Evolutionary conservation across 2,797 vertebrate species (phyloP).

Genomic region (Oceanodroma leucorhoa): DNA sequence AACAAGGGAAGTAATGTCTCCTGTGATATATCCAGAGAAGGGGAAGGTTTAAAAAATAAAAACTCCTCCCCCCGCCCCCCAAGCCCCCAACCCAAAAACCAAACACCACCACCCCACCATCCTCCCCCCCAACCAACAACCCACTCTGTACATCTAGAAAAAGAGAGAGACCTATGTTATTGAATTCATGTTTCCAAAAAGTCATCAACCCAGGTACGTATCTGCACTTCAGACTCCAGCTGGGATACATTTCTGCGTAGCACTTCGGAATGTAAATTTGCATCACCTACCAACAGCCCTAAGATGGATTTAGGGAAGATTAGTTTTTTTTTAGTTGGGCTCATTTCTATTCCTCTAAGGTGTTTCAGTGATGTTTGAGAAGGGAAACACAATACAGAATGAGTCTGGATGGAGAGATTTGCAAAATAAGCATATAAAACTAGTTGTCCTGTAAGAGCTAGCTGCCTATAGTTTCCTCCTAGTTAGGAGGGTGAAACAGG

Average conservation of each 20-base stretch:
- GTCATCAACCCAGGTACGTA: not conserved
- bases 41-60: not conserved
- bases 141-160: not conserved
- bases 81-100: not conserved
- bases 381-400: not conserved
- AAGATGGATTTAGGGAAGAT: not conserved
- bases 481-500: not conserved
- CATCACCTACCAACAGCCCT: not conserved
- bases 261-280: not conserved
- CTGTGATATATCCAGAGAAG: not conserved
- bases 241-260: not conserved
- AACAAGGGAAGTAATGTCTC: not conserved
- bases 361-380: not conserved
- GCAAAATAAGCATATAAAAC: not conserved
- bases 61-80: too few relatives aligned
- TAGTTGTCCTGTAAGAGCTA: not conserved
- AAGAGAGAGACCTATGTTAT: fast-evolving
- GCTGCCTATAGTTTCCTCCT: not conserved
- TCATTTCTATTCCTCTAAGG: not conserved
- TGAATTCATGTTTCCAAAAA: not conserved
- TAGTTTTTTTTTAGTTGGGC: not conserved
- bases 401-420: not conserved
- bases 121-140: not conserved
- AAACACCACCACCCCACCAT: not conserved
- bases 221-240: not conserved